A percentile compares a stretch with the other conserved stretches of the same genome.
Conservation (phyloP, 2,113 vertebrate genomes). For the Atrichornis clamosus region DNA sequence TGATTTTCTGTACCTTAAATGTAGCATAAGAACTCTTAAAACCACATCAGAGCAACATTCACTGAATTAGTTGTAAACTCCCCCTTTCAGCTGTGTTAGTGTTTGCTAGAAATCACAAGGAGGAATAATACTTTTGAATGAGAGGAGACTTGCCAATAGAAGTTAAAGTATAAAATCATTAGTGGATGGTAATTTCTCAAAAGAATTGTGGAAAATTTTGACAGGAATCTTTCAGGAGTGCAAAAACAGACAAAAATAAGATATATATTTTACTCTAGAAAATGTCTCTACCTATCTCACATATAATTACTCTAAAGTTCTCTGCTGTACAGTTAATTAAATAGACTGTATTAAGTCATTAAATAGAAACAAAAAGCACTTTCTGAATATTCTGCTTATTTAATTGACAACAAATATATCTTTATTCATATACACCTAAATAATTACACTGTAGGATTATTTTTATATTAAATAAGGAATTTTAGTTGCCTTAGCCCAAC, state of each 20-base stretch:
- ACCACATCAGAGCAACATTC: neutral
- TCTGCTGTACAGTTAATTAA: neutral
- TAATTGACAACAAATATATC: neutral
- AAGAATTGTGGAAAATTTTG: neutral
- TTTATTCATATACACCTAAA: neutral
- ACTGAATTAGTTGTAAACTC: neutral
- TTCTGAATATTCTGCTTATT: neutral
- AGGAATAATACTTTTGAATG: neutral
- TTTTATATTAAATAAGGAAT: neutral
- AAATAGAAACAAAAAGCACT: neutral
- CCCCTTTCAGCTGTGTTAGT: neutral
- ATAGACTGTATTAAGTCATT: neutral
- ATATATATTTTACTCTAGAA: neutral
- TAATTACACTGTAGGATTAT: neutral
- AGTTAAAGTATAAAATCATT: neutral
- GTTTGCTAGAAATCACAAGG: neutral
- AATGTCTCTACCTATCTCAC: neutral
- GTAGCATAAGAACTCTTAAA: neutral
- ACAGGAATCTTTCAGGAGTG: neutral
- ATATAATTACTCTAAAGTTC: neutral
- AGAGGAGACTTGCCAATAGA: neutral
- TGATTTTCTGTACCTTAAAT: constrained; percentile 29
- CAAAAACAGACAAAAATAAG: neutral
- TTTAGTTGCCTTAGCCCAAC: neutral
- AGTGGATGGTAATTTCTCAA: neutral